Base-by-base conservation (phyloP, 1,140 invertebrate species). In the Neodiprion virginianus region DNA sequence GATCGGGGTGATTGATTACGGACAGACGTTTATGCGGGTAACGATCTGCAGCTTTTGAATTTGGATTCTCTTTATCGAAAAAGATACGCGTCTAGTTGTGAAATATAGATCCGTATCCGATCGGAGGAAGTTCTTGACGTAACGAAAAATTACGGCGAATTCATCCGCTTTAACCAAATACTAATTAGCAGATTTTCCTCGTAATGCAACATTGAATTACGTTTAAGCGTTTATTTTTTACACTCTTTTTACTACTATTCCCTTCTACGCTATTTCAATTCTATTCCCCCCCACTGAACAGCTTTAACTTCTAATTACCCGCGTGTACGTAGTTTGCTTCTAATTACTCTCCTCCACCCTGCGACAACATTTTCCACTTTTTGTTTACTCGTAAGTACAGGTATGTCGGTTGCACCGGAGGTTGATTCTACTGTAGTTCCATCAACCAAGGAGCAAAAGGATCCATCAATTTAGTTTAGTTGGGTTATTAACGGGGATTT, bases 261-360 rank as follows among this genome's bases (percentile, higher is more conserved):
- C n/a, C 53, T 17, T 14, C 53, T 8, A 12, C 11, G 11, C n/a
- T 17, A 5, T 17, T 61, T 61, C 53, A 14, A 61, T 61, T 14
- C 53, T 17, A 61, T 61, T 17, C n/a, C 53, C 53, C 4, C 53
- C n/a, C 4, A 12, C 5, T 61, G n/a, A 61, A 61, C 11, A 61
- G 8, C 53, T 61, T 61, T 61, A 61, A 61, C 53, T 61, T 61
- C n/a, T 61, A 61, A 61, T 61, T 61, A 61, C 53, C 53, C n/a
- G 11, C 53, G 53, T 61, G n/a, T 40, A 40, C 28, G 28, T 61
- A 61, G 53, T 61, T 61, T 61, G 53, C n/a, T 61, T 14, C n/a
- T 61, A 61, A 61, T 61, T 61, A 61, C 11, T 61, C 11, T 61
- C 53, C 53, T 61, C n/a, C 11, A 14, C 7, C n/a, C 28, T 40